phyloP scores from a whole-genome alignment of 2,888 invertebrate species.

The Pachymerium ferrugineum region DNA sequence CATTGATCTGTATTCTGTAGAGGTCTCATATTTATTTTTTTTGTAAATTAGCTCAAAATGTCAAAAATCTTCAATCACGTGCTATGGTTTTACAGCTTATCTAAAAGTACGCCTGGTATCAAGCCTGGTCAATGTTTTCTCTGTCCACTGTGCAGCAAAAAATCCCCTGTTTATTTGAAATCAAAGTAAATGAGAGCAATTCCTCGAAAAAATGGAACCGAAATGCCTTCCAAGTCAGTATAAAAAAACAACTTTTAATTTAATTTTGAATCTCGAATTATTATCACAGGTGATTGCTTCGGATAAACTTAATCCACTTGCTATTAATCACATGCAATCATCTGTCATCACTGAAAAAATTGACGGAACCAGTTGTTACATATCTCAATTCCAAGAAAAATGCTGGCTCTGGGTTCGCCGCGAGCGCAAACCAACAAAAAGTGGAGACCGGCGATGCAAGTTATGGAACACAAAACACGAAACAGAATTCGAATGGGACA shows the following conservation, averaged over 20 bases:
- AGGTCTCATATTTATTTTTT: too few species aligned
- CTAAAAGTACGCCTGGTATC: too few species aligned
- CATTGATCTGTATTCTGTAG: too few species aligned
- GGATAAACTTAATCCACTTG: neutral
- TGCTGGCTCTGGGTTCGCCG: slow-evolving; percentile 8
- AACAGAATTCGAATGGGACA: neutral
- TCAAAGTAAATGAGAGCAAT: neutral
- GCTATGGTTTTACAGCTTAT: too few species aligned
- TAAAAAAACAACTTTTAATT: neutral
- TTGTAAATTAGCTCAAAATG: too few species aligned
- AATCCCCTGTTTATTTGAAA: neutral
- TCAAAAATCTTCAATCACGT: too few species aligned
- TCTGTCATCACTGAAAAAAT: slow-evolving; percentile 22
- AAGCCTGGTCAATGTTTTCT: neutral
- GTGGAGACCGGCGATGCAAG: neutral
- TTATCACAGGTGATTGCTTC: neutral
- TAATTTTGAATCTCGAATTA: too few species aligned
- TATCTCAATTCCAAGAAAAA: neutral
- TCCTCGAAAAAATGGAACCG: neutral
- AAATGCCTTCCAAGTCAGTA: neutral
- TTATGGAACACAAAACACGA: neutral
- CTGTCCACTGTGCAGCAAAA: slow-evolving; percentile 4
- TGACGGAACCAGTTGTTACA: slow-evolving; percentile 28
- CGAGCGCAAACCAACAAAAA: neutral
- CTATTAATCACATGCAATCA: neutral